Conservation (phyloP, 2,113 vertebrate genomes). For the Lontra canadensis region DNA sequence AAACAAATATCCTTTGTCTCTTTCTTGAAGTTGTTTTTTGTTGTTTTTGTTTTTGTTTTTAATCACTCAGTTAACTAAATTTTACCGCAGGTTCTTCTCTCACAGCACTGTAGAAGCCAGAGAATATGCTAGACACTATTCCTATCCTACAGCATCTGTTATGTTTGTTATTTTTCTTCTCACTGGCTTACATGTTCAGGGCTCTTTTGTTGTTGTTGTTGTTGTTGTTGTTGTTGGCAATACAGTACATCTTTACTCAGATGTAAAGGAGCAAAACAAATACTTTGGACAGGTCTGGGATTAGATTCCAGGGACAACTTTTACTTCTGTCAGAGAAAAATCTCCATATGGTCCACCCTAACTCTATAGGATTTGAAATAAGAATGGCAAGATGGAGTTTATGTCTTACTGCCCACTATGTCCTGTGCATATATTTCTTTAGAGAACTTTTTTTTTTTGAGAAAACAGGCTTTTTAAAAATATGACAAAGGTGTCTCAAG, state of each 20-base stretch:
- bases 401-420: background rate
- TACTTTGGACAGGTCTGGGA: background rate
- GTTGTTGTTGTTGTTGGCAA: too few relatives aligned
- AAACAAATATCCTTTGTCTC: accelerated
- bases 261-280: background rate
- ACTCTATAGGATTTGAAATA: background rate
- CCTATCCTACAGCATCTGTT: too few relatives aligned
- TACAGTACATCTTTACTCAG: background rate
- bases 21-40: background rate
- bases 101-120: accelerated
- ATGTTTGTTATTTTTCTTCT: background rate
- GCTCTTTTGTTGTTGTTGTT: accelerated
- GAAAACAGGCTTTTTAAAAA: background rate
- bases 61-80: background rate
- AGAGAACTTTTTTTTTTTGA: background rate
- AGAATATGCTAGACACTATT: accelerated
- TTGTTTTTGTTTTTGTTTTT: background rate
- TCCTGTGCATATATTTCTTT: background rate
- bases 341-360: background rate
- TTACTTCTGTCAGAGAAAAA: background rate
- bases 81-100: accelerated
- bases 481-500: background rate
- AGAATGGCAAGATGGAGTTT: background rate
- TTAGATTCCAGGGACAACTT: background rate
- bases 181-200: background rate